Evolutionary conservation across 2,888 invertebrate species (phyloP), one percentile per base, ranked within the genome.

Genomic region (Sthenelais limicola): DNA sequence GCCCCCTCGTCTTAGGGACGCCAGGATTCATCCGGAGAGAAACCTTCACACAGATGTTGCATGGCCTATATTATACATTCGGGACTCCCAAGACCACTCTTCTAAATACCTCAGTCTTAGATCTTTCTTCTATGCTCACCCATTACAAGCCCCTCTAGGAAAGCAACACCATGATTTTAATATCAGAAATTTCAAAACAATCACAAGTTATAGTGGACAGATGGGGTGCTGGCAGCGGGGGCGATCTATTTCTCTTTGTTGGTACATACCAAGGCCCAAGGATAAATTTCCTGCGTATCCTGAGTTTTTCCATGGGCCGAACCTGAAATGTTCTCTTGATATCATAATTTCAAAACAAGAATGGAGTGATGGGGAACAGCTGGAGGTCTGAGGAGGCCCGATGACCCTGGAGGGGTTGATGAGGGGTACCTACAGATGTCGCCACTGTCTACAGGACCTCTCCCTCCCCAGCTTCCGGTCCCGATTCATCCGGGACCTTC

Each of bases 271-370:
- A 7, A 21, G 52, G 4, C 28, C 28, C 52, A 30, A n/a, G 52
- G 52, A 52, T 52, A 52, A 4, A 52, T 52, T 52, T 56, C 56
- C 56, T 21, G 28, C 26, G 33, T 32, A 3, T 12, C 30, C 30
- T 32, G 32, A 3, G 32, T 4, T 2, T 52, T 52, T 52, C 52
- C 30, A 52, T 30, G 52, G 33, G 26, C 32, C 18, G 5, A 56
- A 56, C 56, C 56, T 56, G 56, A 56, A 56, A 56, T 56, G 56
- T 56, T 56, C 18, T 35, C 56, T 56, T 56, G 56, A 56, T 56
- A 56, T 56, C 56, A 56, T 56, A 56, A 56, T 56, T 56, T 56
- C 56, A 56, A 56, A 56, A 56, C 56, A 56, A 56, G 56, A 56
- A 56, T 28, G 32, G 56, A 56, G 56, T 56, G 56, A 56, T 56